Conservation (phyloP, 2,888 invertebrate genomes). For the Plemyria rubiginata region DNA sequence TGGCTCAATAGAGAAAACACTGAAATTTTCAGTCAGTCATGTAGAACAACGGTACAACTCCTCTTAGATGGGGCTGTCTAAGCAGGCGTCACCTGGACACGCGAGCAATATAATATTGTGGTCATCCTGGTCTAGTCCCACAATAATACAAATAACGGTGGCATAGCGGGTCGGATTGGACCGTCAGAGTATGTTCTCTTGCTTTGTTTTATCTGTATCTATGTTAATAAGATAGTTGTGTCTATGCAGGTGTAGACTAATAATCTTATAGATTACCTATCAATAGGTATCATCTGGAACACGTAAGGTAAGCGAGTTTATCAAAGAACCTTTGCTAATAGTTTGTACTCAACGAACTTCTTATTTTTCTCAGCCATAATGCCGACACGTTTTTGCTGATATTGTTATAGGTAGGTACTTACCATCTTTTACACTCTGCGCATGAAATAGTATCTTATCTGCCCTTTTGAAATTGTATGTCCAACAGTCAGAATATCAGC, state of each 20-base stretch:
- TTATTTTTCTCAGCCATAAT: no score
- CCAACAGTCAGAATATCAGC: no score
- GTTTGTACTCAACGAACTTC: not conserved
- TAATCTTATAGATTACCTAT: slow-evolving; percentile 19
- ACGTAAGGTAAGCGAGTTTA: not conserved
- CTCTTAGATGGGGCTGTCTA: no score
- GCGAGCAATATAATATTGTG: no score
- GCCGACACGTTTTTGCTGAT: not conserved
- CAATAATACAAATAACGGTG: not conserved
- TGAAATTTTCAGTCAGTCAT: no score
- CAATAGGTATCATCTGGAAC: slow-evolving; percentile 13
- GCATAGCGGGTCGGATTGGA: not conserved
- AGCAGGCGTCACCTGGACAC: no score
- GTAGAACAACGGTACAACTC: no score
- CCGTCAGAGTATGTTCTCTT: not conserved
- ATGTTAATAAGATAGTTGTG: slow-evolving; percentile 15
- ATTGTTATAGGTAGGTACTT: not conserved
- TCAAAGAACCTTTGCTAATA: no score
- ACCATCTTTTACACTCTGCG: not conserved
- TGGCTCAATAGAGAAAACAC: no score
- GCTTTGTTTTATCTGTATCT: slow-evolving; percentile 8
- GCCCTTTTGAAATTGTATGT: no score
- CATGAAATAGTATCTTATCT: no score
- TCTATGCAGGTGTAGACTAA: slow-evolving; percentile 15
- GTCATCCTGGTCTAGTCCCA: not conserved